These are phyloP conservation scores for Siniperca undulata DNA, from an alignment of 2,797 vertebrate genomes.

Conservation along the genomic window DNA sequence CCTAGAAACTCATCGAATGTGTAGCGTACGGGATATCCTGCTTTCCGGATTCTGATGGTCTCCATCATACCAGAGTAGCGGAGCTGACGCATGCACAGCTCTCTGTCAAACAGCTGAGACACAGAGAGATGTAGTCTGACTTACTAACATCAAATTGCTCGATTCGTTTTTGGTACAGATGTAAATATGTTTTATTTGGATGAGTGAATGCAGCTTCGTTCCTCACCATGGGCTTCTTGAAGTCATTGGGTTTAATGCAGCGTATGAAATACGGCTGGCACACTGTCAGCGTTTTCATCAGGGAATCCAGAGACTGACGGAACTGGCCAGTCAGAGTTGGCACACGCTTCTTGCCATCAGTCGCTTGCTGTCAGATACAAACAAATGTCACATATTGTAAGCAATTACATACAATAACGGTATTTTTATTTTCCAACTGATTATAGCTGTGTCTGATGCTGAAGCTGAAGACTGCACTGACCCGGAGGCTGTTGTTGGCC, in stretches of 20 bases:
- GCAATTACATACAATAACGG: background rate
- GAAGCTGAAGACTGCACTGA: conserved; percentile 49
- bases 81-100: conserved; percentile 93
- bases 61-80: conserved; percentile 98
- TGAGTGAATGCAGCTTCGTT: background rate
- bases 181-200: background rate
- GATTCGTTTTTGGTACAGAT: background rate
- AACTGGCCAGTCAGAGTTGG: conserved; percentile 93
- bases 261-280: conserved; percentile 97
- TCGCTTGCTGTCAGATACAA: conserved; percentile 76
- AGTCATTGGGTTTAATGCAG: conserved; percentile 98
- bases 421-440: background rate
- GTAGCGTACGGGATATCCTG: conserved; percentile 95
- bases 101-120: conserved; percentile 92
- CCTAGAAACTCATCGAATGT: conserved; percentile 91
- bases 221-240: conserved; percentile 95
- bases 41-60: conserved; percentile 93
- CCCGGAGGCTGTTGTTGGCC: conserved; percentile 74
- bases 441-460: background rate
- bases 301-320: conserved; percentile 94
- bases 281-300: conserved; percentile 94
- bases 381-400: conserved; percentile 10
- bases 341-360: conserved; percentile 86
- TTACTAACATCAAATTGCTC: background rate
- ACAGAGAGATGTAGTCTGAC: conserved; percentile 2